These are phyloP conservation scores for Smithornis capensis DNA, from an alignment of 2,113 vertebrate species.

Conservation along the genomic window DNA sequence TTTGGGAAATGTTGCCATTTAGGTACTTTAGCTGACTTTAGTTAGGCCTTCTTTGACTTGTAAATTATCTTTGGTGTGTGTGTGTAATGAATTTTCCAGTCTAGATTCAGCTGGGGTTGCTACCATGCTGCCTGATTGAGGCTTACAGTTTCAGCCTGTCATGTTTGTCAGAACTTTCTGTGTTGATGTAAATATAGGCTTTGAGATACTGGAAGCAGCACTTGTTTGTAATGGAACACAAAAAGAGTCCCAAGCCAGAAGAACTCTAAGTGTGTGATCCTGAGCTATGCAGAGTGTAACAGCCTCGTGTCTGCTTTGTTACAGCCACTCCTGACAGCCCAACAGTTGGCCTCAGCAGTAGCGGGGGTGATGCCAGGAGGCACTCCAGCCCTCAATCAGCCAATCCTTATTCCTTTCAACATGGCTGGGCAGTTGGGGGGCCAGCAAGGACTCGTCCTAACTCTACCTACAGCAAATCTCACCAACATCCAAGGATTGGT, in stretches of 20 bases:
- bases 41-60: background rate
- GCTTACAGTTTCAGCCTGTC: background rate
- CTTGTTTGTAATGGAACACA: accelerated
- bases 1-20: background rate
- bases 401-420: constrained; percentile 98
- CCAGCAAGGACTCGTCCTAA: constrained; percentile 97
- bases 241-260: background rate
- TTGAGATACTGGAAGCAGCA: background rate
- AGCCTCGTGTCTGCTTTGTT: constrained; percentile 51
- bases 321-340: constrained; percentile 92
- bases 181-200: background rate
- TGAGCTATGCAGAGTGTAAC: background rate
- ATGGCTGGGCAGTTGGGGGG: constrained; percentile 94
- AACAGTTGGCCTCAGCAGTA: constrained; percentile 93
- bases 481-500: constrained; percentile 95
- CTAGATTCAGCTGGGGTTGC: background rate
- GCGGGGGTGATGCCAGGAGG: constrained; percentile 94
- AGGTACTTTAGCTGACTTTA: background rate
- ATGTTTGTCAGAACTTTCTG: background rate
- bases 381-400: constrained; percentile 90
- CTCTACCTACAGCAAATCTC: constrained; percentile 92
- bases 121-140: background rate
- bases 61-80: background rate
- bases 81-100: background rate
- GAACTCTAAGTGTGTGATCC: background rate